These are phyloP conservation scores for Coelinius sp. DNA, from an alignment of 2,888 invertebrate species.

Conservation along the genomic window DNA sequence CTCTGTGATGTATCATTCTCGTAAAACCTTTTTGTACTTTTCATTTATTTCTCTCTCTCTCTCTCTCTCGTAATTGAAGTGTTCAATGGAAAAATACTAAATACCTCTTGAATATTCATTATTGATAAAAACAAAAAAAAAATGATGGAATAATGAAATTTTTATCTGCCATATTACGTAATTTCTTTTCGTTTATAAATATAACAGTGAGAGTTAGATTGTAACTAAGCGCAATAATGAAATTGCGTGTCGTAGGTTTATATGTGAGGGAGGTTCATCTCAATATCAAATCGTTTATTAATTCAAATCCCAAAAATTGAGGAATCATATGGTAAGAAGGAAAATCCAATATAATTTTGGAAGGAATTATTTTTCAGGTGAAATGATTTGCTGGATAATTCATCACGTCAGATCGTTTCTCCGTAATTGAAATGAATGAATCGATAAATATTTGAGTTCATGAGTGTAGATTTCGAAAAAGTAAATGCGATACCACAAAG, in stretches of 20 bases:
- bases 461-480: not conserved
- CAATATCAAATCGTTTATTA: not conserved
- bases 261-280: not conserved
- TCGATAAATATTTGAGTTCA: no score
- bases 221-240: not conserved
- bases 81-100: constrained; percentile 25
- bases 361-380: no score
- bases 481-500: not conserved
- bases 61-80: constrained; percentile 21
- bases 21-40: not conserved
- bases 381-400: no score
- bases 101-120: constrained; percentile 22
- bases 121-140: not conserved
- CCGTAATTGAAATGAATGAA: no score
- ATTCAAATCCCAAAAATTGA: no score
- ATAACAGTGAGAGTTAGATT: constrained; percentile 10
- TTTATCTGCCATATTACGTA: constrained; percentile 24
- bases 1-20: constrained; percentile 7
- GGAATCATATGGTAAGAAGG: no score
- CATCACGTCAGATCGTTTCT: not conserved
- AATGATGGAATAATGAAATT: constrained; percentile 11
- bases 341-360: no score
- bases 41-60: no score
- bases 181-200: not conserved
- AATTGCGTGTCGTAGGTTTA: constrained; percentile 1